phyloP scores from a whole-genome alignment of 2,113 vertebrate genomes.

The Forbesichthys papilliferus region DNA sequence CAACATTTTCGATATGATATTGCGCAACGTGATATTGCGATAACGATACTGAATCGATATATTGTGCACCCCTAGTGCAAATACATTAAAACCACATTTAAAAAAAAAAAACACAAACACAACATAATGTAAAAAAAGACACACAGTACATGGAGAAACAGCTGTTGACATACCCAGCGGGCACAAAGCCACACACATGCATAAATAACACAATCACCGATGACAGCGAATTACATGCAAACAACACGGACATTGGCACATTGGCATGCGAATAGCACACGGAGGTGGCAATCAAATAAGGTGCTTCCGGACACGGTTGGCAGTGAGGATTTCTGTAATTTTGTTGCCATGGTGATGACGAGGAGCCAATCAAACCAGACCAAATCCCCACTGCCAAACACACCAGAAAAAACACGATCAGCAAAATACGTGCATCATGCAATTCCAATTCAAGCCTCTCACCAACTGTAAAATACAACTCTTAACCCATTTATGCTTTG shows the following conservation, averaged over 20 bases:
- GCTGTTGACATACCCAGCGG: neutral
- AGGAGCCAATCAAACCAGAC: slow-evolving; percentile 24
- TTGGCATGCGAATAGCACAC: slow-evolving; percentile 40
- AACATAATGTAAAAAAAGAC: neutral
- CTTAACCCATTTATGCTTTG: neutral
- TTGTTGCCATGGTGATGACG: slow-evolving; percentile 23
- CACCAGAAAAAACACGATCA: slow-evolving; percentile 10
- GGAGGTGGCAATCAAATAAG: slow-evolving; percentile 43
- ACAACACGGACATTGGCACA: neutral
- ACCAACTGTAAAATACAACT: slow-evolving; percentile 26
- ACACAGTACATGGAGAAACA: neutral
- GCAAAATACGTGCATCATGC: slow-evolving; percentile 31
- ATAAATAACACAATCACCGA: slow-evolving; percentile 9
- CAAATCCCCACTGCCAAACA: slow-evolving; percentile 58
- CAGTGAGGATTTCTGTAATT: slow-evolving; percentile 45
- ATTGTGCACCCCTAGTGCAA: neutral
- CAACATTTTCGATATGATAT: too few species aligned
- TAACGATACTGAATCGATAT: too few species aligned
- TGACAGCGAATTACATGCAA: neutral
- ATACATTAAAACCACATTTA: neutral
- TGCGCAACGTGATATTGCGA: too few species aligned
- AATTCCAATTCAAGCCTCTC: slow-evolving; percentile 55
- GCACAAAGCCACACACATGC: slow-evolving; percentile 18
- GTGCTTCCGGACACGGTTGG: slow-evolving; percentile 46
- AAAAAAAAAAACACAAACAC: neutral